A percentile compares a stretch with the other conserved stretches of the same genome.
Conservation (phyloP, 2,888 invertebrate species). For the Drosophila meridiana region DNA sequence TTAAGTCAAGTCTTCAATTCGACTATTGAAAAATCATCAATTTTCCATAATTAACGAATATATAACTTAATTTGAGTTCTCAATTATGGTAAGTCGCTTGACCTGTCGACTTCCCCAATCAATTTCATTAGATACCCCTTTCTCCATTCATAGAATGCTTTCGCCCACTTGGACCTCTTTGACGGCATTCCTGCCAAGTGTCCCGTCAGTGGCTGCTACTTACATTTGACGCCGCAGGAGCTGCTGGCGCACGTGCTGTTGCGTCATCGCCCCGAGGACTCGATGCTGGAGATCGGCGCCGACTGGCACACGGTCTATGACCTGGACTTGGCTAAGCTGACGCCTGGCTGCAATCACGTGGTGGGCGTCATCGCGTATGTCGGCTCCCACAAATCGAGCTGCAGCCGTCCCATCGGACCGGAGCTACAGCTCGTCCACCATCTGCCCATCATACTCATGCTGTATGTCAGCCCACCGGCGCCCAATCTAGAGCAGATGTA, state of each 20-base stretch:
- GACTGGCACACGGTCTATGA: slow-evolving; percentile 39
- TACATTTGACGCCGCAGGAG: slow-evolving; percentile 47
- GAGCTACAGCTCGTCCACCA: slow-evolving; percentile 59
- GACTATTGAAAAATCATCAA: not conserved
- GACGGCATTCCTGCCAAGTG: slow-evolving; percentile 45
- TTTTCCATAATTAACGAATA: not conserved
- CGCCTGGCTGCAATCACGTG: slow-evolving; percentile 53
- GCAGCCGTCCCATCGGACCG: slow-evolving; percentile 50
- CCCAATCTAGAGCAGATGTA: slow-evolving; percentile 35
- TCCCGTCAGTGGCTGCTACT: slow-evolving; percentile 40
- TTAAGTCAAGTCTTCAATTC: not conserved
- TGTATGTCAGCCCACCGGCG: slow-evolving; percentile 48
- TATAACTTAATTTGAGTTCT: not conserved
- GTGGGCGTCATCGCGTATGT: slow-evolving; percentile 53
- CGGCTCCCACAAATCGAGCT: slow-evolving; percentile 24
- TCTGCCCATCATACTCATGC: slow-evolving; percentile 54
- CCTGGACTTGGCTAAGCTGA: slow-evolving; percentile 46
- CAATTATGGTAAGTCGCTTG: slow-evolving; percentile 35
- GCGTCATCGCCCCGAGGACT: slow-evolving; percentile 52
- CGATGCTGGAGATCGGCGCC: slow-evolving; percentile 55
- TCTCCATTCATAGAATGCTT: slow-evolving; percentile 13
- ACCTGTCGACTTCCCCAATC: not conserved
- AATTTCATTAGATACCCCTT: not conserved
- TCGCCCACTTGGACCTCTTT: slow-evolving; percentile 38
- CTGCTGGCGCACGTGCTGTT: slow-evolving; percentile 56